Conservation (phyloP, 2,888 invertebrate species). For the Zaprionus lineosus region DNA sequence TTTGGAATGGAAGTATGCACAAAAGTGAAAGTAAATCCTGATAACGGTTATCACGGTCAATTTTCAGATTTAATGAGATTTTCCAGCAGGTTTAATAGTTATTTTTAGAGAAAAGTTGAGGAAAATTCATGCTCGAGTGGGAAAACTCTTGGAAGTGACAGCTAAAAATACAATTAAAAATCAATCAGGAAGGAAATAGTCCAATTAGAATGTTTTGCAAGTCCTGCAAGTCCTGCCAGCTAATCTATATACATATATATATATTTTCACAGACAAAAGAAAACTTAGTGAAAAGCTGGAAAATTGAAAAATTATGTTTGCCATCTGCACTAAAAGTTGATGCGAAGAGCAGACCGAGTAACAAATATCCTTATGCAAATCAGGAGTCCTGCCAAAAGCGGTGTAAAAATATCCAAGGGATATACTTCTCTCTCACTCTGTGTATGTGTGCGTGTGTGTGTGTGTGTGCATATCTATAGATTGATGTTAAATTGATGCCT, state of each 20-base stretch:
- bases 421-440: too few relatives aligned
- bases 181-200: slow-evolving; percentile 38
- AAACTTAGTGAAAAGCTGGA: slow-evolving; percentile 1
- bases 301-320: slow-evolving; percentile 41
- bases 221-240: too few relatives aligned
- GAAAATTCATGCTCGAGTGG: too few relatives aligned
- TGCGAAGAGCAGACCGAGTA: slow-evolving; percentile 37
- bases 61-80: slow-evolving; percentile 14
- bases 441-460: slow-evolving; percentile 6
- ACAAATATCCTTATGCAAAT: slow-evolving; percentile 57
- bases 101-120: too few relatives aligned
- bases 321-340: slow-evolving; percentile 30
- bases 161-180: too few relatives aligned
- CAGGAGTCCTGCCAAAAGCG: slow-evolving; percentile 38
- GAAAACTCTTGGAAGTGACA: too few relatives aligned
- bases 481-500: slow-evolving; percentile 76
- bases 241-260: too few relatives aligned
- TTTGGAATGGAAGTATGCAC: too few relatives aligned
- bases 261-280: too few relatives aligned
- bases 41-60: slow-evolving; percentile 8
- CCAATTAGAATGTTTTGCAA: too few relatives aligned
- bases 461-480: slow-evolving; percentile 51
- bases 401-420: slow-evolving; percentile 41
- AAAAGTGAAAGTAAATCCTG: too few relatives aligned
- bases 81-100: too few relatives aligned